Evolutionary conservation across 1,140 invertebrate species (phyloP).

Genomic region (Temnothorax nylanderi): DNA sequence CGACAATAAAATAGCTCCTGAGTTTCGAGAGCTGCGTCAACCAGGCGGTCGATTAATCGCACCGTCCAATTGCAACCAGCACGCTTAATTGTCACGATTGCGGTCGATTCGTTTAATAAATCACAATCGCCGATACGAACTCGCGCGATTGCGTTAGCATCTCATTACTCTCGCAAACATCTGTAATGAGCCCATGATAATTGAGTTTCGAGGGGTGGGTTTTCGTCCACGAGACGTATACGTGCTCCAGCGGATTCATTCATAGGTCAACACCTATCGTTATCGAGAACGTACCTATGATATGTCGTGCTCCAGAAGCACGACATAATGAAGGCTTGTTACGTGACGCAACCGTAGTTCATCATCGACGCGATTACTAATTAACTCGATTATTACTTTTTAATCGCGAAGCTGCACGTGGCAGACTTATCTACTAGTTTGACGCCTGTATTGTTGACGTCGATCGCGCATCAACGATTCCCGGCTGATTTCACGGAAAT

Average conservation of each 20-base stretch:
- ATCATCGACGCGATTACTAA: constrained; percentile 2
- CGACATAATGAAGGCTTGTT: constrained; percentile 56
- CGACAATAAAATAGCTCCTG: constrained; percentile 37
- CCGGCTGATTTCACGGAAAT: constrained; percentile 29
- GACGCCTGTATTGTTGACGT: background rate
- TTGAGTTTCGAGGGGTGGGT: constrained; percentile 45
- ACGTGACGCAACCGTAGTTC: constrained; percentile 7
- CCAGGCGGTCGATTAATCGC: constrained; percentile 39
- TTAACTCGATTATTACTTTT: constrained; percentile 46
- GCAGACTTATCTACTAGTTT: constrained; percentile 28
- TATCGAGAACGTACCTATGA: constrained; percentile 59
- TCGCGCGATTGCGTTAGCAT: constrained; percentile 63
- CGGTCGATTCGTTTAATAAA: constrained; percentile 67
- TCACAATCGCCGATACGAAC: constrained; percentile 19
- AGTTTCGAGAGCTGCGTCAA: constrained; percentile 1
- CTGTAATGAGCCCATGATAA: constrained; percentile 57
- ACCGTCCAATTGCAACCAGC: background rate
- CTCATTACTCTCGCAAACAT: constrained; percentile 31
- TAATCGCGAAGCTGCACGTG: background rate
- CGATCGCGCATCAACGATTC: background rate
- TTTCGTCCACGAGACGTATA: constrained; percentile 51
- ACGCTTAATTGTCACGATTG: constrained; percentile 53
- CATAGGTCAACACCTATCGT: constrained; percentile 62
- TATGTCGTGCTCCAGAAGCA: constrained; percentile 6
- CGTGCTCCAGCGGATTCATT: constrained; percentile 36